Conservation (phyloP, 92 coral and sea anemone genomes). For the Paragorgia papillata region DNA sequence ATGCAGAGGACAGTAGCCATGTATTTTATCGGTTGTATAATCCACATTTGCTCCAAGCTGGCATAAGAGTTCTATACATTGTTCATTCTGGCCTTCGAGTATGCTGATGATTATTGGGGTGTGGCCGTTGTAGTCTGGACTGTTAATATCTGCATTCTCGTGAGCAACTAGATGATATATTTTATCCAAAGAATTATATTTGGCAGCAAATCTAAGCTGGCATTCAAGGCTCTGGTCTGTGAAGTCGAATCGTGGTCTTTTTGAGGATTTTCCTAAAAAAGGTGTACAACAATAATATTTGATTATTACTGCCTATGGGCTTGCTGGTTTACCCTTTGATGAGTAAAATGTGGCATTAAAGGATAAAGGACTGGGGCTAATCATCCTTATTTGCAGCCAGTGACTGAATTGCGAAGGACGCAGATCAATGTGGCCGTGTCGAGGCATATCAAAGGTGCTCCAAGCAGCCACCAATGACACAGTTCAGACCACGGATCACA, state of each 20-base stretch:
- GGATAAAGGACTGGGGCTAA: too few relatives aligned
- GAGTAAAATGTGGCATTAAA: too few relatives aligned
- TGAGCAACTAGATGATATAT: conserved; percentile 16
- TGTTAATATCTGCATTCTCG: conserved; percentile 27
- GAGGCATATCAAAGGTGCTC: too few relatives aligned
- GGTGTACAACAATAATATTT: not conserved
- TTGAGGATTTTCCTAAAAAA: not conserved
- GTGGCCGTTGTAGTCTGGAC: conserved; percentile 7
- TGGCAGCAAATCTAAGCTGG: conserved; percentile 37
- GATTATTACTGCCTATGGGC: too few relatives aligned
- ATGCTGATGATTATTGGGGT: conserved; percentile 28
- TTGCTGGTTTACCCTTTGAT: too few relatives aligned
- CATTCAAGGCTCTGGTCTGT: conserved; percentile 26
- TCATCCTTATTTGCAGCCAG: too few relatives aligned
- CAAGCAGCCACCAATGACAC: too few relatives aligned
- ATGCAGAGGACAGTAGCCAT: conserved; percentile 83
- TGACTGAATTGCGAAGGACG: too few relatives aligned
- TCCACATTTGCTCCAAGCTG: conserved; percentile 85
- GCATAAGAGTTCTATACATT: conserved; percentile 53
- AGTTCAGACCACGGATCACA: too few relatives aligned
- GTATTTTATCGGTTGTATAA: conserved; percentile 63
- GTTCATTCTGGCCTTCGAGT: not conserved
- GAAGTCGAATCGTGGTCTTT: conserved; percentile 26
- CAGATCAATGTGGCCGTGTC: too few relatives aligned
- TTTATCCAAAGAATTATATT: conserved; percentile 1